Evolutionary conservation across 2,113 vertebrate genomes (phyloP).

Genomic region (Brachyhypopomus gauderio): DNA sequence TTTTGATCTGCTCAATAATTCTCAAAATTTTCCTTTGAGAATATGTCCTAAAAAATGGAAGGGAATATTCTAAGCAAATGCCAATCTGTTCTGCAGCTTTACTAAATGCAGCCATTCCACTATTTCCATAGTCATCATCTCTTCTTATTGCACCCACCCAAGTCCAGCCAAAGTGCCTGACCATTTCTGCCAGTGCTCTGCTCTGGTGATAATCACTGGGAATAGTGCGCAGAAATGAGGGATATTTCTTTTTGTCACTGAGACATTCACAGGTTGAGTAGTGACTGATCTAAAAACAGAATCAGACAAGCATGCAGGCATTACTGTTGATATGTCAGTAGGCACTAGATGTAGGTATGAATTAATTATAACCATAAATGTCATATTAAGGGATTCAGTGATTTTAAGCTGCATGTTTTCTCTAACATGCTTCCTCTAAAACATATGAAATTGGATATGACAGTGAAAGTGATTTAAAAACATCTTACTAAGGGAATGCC

Average conservation of each 20-base stretch:
- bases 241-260: conserved; percentile 51
- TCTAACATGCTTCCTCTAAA: no score
- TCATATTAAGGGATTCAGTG: no score
- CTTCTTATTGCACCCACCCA: conserved; percentile 67
- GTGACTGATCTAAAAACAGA: conserved; percentile 50
- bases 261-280: conserved; percentile 52
- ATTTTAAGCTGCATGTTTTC: no score
- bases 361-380: no score
- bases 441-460: no score
- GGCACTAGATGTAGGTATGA: no score
- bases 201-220: conserved; percentile 73
- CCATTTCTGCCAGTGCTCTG: conserved; percentile 65
- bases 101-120: conserved; percentile 66
- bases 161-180: conserved; percentile 69
- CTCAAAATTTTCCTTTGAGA: conserved; percentile 51
- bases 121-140: conserved; percentile 71
- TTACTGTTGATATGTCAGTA: no score
- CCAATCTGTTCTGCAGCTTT: conserved; percentile 60
- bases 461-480: no score
- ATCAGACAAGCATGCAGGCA: no score
- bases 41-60: conserved; percentile 65
- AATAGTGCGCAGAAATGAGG: conserved; percentile 66
- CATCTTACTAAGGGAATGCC: no score
- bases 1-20: conserved; percentile 54
- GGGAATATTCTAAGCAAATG: conserved; percentile 51